Evolutionary conservation across 2,888 invertebrate genomes (phyloP).

Genomic region (Mesoligia furuncula): DNA sequence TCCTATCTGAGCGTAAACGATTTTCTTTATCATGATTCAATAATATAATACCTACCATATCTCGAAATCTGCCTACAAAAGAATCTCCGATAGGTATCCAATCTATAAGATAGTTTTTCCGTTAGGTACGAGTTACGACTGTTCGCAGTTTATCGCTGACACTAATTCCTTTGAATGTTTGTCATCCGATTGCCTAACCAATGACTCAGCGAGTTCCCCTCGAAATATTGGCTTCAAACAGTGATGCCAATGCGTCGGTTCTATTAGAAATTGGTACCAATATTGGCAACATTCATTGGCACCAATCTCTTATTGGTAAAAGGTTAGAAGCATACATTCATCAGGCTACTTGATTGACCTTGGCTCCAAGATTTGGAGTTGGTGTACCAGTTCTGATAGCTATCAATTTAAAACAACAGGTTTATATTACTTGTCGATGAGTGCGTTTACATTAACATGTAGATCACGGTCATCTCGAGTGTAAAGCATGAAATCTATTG

Average conservation of each 20-base stretch:
- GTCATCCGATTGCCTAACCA: constrained; percentile 6
- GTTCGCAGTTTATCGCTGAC: constrained; percentile 32
- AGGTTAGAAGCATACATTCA: constrained; percentile 7
- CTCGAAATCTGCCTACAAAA: constrained; percentile 1
- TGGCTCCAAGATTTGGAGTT: constrained; percentile 8
- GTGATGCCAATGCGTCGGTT: background rate
- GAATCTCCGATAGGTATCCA: background rate
- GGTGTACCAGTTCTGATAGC: constrained; percentile 6
- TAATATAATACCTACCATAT: background rate
- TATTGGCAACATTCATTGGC: background rate
- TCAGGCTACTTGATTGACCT: constrained; percentile 12
- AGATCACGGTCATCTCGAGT: constrained; percentile 8
- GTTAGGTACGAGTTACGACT: background rate
- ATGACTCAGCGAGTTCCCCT: constrained; percentile 26
- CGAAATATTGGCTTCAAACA: background rate
- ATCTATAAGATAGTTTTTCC: constrained; percentile 5
- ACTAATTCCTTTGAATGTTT: constrained; percentile 32
- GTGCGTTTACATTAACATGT: background rate
- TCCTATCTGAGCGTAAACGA: background rate
- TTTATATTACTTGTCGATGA: constrained; percentile 5
- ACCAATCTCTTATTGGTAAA: constrained; percentile 1
- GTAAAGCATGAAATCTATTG: background rate
- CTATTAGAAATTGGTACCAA: background rate
- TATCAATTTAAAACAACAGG: constrained; percentile 30
- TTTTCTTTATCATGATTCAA: background rate